phyloP scores from a whole-genome alignment of 2,113 vertebrate species.

The Trematomus loennbergii region DNA sequence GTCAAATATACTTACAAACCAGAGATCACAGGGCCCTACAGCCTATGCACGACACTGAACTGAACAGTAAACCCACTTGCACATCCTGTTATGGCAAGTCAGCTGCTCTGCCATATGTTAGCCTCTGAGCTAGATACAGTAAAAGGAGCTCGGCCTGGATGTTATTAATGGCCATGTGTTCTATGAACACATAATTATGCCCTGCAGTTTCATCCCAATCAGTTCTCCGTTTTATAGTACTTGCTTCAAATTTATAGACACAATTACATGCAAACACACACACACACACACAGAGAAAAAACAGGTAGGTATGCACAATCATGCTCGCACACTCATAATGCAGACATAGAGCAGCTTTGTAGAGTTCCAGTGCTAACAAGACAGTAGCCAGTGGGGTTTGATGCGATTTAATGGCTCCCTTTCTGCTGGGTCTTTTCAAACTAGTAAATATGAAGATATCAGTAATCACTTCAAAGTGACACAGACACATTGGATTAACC shows the following conservation, averaged over 20 bases:
- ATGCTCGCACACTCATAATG: background rate
- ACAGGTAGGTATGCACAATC: background rate
- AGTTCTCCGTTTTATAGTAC: constrained; percentile 46
- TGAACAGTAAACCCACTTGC: constrained; percentile 28
- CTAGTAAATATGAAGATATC: too few relatives aligned
- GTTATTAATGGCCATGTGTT: constrained; percentile 62
- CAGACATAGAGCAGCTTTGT: constrained; percentile 1
- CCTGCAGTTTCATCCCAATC: constrained; percentile 54
- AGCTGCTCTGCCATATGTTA: constrained; percentile 64
- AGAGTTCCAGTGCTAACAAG: constrained; percentile 43
- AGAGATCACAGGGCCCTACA: background rate
- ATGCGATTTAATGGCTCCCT: constrained; percentile 52
- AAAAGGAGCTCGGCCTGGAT: constrained; percentile 35
- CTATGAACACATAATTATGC: constrained; percentile 66
- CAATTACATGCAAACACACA: background rate
- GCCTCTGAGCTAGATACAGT: constrained; percentile 61
- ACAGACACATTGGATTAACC: too few relatives aligned
- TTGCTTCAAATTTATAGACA: constrained; percentile 40
- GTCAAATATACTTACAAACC: constrained; percentile 50
- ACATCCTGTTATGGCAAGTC: constrained; percentile 48
- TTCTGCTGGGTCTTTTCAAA: constrained; percentile 23
- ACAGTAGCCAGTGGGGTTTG: constrained; percentile 58
- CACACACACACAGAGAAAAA: constrained; percentile 11
- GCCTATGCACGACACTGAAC: constrained; percentile 7
- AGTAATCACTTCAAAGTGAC: too few relatives aligned